Conservation (phyloP, 2,888 invertebrate species). For the Stenodera caucasica region DNA sequence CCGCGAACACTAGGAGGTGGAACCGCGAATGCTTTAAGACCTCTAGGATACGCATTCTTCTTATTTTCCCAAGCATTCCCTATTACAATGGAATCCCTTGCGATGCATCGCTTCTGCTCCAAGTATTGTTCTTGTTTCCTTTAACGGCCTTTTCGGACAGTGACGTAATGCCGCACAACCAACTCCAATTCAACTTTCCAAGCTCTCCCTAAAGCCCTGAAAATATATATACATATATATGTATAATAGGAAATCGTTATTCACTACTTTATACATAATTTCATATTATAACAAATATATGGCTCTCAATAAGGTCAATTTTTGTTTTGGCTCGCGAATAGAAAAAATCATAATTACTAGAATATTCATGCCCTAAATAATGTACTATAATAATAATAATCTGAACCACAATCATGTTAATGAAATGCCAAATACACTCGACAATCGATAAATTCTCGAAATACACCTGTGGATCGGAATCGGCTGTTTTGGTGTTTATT, state of each 20-base stretch:
- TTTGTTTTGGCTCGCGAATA: too few relatives aligned
- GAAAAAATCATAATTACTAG: too few relatives aligned
- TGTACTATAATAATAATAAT: too few relatives aligned
- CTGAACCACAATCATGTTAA: constrained; percentile 19
- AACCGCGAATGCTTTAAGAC: constrained; percentile 53
- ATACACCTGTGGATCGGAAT: constrained; percentile 26
- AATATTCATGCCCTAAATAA: too few relatives aligned
- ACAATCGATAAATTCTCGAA: constrained; percentile 18
- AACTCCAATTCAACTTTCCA: constrained; percentile 17
- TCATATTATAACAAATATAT: constrained; percentile 12
- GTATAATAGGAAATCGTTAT: too few relatives aligned
- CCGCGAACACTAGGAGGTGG: constrained; percentile 51
- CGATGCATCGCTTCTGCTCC: constrained; percentile 51
- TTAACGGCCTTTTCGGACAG: constrained; percentile 51
- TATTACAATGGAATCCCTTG: constrained; percentile 53
- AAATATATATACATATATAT: constrained; percentile 27
- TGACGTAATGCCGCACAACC: constrained; percentile 45
- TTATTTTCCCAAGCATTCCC: constrained; percentile 50
- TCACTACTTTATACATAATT: constrained; percentile 22
- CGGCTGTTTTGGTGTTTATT: constrained; percentile 5
- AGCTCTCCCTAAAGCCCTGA: constrained; percentile 24
- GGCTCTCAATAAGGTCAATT: too few relatives aligned
- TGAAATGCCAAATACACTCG: constrained; percentile 8
- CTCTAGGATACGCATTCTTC: constrained; percentile 49
- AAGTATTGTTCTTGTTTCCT: constrained; percentile 54